phyloP scores from a whole-genome alignment of 2,113 vertebrate species.

The Psammodynastes pulverulentus region DNA sequence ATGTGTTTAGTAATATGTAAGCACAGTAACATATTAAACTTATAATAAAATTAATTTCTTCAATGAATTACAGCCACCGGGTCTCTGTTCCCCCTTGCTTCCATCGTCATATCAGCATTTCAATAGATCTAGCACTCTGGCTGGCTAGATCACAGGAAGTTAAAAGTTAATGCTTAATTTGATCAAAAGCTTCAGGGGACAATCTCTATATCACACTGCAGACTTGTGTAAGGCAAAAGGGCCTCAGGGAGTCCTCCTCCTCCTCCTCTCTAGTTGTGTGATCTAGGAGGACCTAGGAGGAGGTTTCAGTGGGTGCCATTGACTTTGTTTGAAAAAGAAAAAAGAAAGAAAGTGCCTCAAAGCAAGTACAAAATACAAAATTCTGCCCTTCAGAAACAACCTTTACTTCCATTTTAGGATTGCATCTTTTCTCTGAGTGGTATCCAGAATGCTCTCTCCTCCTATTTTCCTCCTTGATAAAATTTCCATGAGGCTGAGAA shows the following conservation, averaged over 20 bases:
- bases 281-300: no score
- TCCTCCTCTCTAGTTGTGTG: not conserved
- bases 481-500: not conserved
- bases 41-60: not conserved
- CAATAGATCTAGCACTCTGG: not conserved
- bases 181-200: not conserved
- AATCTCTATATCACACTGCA: not conserved
- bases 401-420: not conserved
- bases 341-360: not conserved
- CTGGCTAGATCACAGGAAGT: not conserved
- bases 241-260: not conserved
- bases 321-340: not conserved
- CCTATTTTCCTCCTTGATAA: not conserved
- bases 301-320: not conserved
- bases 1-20: constrained; percentile 42
- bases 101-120: not conserved
- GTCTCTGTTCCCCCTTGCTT: not conserved
- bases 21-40: not conserved
- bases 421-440: not conserved
- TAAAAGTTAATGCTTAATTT: not conserved
- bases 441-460: not conserved
- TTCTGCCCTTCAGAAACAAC: not conserved
- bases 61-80: not conserved
- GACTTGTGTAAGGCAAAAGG: not conserved
- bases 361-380: not conserved